Evolutionary conservation across 2,888 invertebrate species (phyloP), one percentile per base, ranked within the genome.

Genomic region (Cataglyphis cursor): DNA sequence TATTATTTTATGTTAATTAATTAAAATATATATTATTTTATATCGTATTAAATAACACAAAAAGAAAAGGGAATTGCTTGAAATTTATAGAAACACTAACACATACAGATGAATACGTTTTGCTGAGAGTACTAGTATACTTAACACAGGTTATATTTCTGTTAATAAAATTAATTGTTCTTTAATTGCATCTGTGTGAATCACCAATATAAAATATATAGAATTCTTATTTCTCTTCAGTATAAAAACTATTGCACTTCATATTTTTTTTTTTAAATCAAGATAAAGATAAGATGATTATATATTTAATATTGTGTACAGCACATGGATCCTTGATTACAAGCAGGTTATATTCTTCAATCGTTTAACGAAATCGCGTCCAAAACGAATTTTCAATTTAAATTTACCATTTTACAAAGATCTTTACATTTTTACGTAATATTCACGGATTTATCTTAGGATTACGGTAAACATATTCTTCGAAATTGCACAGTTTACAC

Each of bases 311-410:
- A n/a, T 15, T 66, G 59, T 73, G 21, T 59, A 74, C 35, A 80
- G 74, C 88, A 89, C 90, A 84, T 82, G 90, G 85, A 78, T 15
- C n/a, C 4, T 24, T 12, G 31, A 38, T 5, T 10, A 48, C 18
- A 44, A 5, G 10, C 18, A 31, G 15, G 10, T 31, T 35, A 18
- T 8, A 35, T 10, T 10, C 8, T 1, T 44, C 18, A 6, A 8
- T 8, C 12, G 3, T 48, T 28, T 35, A 59, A 70, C 44, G 48
- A 35, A 12, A 3, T 3, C 28, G 9, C 15, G 0, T 44, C 10
- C 6, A 18, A 1, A 12, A 3, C 1, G 3, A 24, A 10, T 15
- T 64, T 12, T 15, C n/a, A 57, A 68, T 31, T 3, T 0, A 44
- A 35, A n/a, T 68, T 41, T 15, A 41, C 10, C 57, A 35, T 80